Base-by-base conservation (phyloP, 2,888 invertebrate genomes). In the Zootermopsis nevadensis region DNA sequence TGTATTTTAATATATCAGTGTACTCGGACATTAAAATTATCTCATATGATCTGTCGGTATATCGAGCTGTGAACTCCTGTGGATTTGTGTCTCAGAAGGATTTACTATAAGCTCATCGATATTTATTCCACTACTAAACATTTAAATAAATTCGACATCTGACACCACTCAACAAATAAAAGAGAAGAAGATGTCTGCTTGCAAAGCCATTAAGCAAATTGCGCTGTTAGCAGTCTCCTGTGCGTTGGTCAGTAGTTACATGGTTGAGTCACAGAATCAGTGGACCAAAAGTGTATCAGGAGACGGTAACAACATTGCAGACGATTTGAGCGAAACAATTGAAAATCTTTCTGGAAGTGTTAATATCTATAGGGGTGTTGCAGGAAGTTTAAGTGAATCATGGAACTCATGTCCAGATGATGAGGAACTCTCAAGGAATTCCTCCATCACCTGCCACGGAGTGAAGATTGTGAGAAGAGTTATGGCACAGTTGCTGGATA, bases 401-500 rank as follows among this genome's bases (percentile, higher is more conserved):
- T 81, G 81, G 35, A 84, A 77, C 33, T 76, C 84, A 7, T 87
- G 87, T 77, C 82, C 85, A 27, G 84, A 84, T 12, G 87, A 86
- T 30, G 87, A 87, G 74, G 81, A 83, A 38, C 80, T 82, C 0
- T 84, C 87, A 12, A 89, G 88, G 30, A 89, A 90, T 84, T 86
- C 87, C 15, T 89, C 89, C 24, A 87, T 91, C 10, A 87, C 91
- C 7, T 91, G 92, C 85, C 91, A 91, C 55, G 91, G 91, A 22
- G 89, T 91, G 76, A 90, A 91, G 74, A 90, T 91, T 67, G 88
- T 92, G 76, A 89, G 90, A 31, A 90, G 89, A 85, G 90, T 92
- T 48, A 89, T 93, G 74, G 90, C 92, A 82, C 92, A 92, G 86
- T 88, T 91, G 86, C 87, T 93, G 66, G 91, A 91, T 84, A 93